Evolutionary conservation across 2,113 vertebrate genomes (phyloP).

Genomic region (Gambusia affinis): DNA sequence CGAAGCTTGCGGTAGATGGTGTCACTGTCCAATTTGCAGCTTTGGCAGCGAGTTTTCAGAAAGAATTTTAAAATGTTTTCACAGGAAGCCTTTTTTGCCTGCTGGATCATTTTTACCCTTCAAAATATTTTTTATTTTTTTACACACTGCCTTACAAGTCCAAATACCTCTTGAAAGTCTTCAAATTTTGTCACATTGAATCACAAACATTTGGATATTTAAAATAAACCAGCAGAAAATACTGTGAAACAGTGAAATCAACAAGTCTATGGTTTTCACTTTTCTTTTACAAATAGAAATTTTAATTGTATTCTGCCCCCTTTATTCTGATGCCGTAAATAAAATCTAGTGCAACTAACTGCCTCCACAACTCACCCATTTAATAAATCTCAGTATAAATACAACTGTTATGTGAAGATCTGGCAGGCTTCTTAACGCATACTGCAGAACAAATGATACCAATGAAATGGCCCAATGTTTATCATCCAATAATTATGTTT

Average conservation of each 20-base stretch:
- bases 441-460: background rate
- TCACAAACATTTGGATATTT: too few species aligned
- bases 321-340: background rate
- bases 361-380: background rate
- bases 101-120: background rate
- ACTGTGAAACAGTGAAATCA: background rate
- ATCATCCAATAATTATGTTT: too few species aligned
- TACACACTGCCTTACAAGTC: too few species aligned
- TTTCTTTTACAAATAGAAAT: background rate
- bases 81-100: slow-evolving; percentile 32
- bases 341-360: background rate
- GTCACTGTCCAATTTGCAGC: slow-evolving; percentile 58
- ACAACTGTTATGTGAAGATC: background rate
- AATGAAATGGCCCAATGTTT: too few species aligned
- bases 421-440: background rate
- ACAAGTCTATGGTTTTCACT: background rate
- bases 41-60: slow-evolving; percentile 50
- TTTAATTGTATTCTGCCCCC: background rate
- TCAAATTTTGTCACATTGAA: too few species aligned
- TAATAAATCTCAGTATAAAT: background rate
- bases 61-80: slow-evolving; percentile 30
- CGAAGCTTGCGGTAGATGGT: slow-evolving; percentile 52
- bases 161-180: too few species aligned
- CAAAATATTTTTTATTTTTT: too few species aligned
- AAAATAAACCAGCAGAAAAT: too few species aligned